phyloP scores from a whole-genome alignment of 2,888 invertebrate species.

The Hipparchia sbordonii region DNA sequence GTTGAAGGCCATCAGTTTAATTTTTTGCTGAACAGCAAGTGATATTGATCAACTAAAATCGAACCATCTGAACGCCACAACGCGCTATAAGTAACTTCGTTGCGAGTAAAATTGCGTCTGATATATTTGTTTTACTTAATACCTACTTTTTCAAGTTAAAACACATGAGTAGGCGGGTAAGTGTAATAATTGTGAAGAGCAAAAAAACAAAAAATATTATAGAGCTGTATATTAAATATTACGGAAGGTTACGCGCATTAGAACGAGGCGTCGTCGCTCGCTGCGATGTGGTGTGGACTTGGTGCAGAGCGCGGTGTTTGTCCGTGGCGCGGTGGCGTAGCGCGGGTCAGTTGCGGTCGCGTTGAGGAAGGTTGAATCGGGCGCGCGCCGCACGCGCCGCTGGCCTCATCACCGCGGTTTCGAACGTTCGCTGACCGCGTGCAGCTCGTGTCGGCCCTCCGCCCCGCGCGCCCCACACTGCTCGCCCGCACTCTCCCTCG shows the following conservation, averaged over 20 bases:
- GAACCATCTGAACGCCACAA: no score
- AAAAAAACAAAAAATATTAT: background rate
- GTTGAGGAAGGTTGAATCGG: slow-evolving; percentile 83
- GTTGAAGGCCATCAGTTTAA: no score
- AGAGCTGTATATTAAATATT: slow-evolving; percentile 9
- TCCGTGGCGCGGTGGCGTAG: slow-evolving; percentile 53
- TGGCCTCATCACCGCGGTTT: slow-evolving; percentile 72
- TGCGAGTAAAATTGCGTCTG: no score
- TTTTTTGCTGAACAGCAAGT: no score
- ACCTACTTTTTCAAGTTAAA: no score
- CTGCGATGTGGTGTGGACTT: slow-evolving; percentile 18
- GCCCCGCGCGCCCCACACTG: slow-evolving; percentile 51
- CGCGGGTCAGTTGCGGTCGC: slow-evolving; percentile 82
- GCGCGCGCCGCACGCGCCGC: slow-evolving; percentile 80
- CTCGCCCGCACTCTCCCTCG: slow-evolving; percentile 49
- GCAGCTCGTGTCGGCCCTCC: slow-evolving; percentile 81
- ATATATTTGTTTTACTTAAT: no score
- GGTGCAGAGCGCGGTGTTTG: slow-evolving; percentile 29
- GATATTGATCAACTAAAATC: no score
- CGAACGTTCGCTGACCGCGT: slow-evolving; percentile 78
- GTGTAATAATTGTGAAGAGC: no score
- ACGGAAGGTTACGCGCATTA: slow-evolving; percentile 38
- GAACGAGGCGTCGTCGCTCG: slow-evolving; percentile 38
- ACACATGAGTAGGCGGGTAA: no score
- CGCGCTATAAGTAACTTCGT: no score